A percentile compares a stretch with the other conserved stretches of the same genome.
Conservation (phyloP, 2,797 vertebrate genomes). For the Cirrhinus mrigala region DNA sequence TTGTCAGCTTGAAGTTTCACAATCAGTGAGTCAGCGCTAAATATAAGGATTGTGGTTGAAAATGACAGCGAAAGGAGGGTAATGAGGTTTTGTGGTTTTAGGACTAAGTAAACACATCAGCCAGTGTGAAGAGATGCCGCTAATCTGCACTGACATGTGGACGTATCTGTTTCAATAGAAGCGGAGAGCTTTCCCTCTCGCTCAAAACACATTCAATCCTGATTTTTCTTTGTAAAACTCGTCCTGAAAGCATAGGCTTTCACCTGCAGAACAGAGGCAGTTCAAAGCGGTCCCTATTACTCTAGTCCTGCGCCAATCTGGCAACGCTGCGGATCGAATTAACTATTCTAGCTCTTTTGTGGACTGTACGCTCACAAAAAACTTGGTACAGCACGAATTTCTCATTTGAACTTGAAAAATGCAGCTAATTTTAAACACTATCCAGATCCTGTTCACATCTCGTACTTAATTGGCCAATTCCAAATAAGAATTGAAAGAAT, state of each 20-base stretch:
- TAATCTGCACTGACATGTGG: slow-evolving; percentile 71
- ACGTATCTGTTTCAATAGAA: slow-evolving; percentile 67
- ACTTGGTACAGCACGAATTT: background rate
- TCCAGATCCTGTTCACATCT: background rate
- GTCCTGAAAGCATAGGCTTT: slow-evolving; percentile 20
- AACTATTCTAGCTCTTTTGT: background rate
- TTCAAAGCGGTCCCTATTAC: slow-evolving; percentile 40
- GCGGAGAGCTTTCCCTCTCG: slow-evolving; percentile 52
- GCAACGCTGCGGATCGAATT: background rate
- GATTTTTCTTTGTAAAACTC: background rate
- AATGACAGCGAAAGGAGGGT: slow-evolving; percentile 48
- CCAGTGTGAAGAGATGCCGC: slow-evolving; percentile 57
- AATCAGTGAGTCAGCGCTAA: slow-evolving; percentile 63
- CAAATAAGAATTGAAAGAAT: background rate
- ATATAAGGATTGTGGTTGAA: slow-evolving; percentile 57
- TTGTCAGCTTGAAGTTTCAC: slow-evolving; percentile 75
- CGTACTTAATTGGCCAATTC: background rate
- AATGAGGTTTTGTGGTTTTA: slow-evolving; percentile 52
- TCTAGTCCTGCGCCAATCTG: slow-evolving; percentile 37
- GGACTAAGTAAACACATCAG: slow-evolving; percentile 60
- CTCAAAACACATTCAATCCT: slow-evolving; percentile 7
- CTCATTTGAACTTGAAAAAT: background rate
- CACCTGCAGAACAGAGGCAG: slow-evolving; percentile 14
- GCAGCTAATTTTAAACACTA: background rate
- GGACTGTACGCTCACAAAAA: background rate